A percentile compares a stretch with the other conserved stretches of the same genome.
These are phyloP conservation scores for Trogon melanurus DNA, from an alignment of 2,113 vertebrate species.

Conservation along the genomic window DNA sequence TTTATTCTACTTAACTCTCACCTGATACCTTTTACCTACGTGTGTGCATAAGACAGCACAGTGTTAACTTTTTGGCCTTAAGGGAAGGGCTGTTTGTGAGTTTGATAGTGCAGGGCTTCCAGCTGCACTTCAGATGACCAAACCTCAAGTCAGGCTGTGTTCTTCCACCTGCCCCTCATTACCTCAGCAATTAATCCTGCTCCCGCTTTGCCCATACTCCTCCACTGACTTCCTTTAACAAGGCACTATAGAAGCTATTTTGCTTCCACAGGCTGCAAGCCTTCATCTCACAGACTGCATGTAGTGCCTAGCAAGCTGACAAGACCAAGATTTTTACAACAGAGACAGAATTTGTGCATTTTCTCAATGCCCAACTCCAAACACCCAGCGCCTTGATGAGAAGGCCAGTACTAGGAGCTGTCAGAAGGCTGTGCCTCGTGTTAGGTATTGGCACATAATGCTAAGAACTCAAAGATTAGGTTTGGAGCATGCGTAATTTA, in stretches of 20 bases:
- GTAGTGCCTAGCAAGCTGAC: too few relatives aligned
- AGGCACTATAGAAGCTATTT: background rate
- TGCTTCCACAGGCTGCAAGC: rapidly evolving
- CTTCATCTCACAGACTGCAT: rapidly evolving
- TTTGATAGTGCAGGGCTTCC: background rate
- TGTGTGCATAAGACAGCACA: background rate
- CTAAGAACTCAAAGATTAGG: background rate
- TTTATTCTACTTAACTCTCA: background rate
- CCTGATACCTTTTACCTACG: background rate
- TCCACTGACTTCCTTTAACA: background rate
- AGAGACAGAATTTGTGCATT: background rate
- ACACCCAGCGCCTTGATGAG: rapidly evolving
- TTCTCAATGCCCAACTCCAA: background rate
- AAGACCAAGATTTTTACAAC: background rate
- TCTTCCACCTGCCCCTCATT: background rate
- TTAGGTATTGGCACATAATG: too few relatives aligned
- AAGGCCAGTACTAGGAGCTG: background rate
- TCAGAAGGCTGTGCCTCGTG: background rate
- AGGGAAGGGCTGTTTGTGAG: background rate
- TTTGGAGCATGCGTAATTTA: background rate
- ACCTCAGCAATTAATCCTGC: background rate
- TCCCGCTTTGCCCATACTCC: background rate
- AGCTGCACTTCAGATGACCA: background rate
- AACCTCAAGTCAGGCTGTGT: background rate
- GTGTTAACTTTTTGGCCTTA: background rate